Conservation (phyloP, 64 coral and sea anemone genomes). For the Actinia equina region DNA sequence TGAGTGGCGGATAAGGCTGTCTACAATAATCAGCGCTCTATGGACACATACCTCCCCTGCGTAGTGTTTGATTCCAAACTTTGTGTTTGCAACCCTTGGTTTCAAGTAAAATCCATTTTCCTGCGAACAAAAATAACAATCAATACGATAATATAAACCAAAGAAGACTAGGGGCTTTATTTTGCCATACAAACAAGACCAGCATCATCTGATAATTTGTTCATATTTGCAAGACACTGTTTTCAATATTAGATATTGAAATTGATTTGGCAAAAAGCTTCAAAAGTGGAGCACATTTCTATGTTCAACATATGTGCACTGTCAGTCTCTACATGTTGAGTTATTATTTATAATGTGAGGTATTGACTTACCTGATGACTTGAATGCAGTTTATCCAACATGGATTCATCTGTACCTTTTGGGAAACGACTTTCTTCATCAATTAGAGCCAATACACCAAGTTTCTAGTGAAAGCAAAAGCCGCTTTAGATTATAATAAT, state of each 20-base stretch:
- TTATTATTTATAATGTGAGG: too few species aligned
- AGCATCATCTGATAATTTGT: too few species aligned
- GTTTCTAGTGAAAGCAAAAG: slow-evolving; percentile 53
- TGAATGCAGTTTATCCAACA: slow-evolving; percentile 88
- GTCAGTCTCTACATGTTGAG: not conserved
- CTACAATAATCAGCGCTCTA: not conserved
- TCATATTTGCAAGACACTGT: too few species aligned
- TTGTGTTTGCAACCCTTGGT: slow-evolving; percentile 91
- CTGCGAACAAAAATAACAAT: not conserved
- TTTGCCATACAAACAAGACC: not conserved
- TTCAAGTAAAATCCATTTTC: slow-evolving; percentile 83
- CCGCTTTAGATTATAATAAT: not conserved
- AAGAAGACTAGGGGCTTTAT: not conserved
- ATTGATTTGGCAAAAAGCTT: too few species aligned
- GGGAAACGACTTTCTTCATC: slow-evolving; percentile 98
- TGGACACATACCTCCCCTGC: slow-evolving; percentile 80
- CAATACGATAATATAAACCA: not conserved
- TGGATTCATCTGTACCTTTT: slow-evolving; percentile 95
- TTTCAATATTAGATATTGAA: too few species aligned
- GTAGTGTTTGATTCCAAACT: slow-evolving; percentile 98
- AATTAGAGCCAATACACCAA: slow-evolving; percentile 89
- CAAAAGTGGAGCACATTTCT: too few species aligned
- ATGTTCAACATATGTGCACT: not conserved
- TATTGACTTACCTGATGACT: slow-evolving; percentile 77
- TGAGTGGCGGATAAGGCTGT: too few species aligned